A percentile compares a stretch with the other conserved stretches of the same genome.
These are phyloP conservation scores for Phengaris alcon DNA, from an alignment of 2,888 invertebrate species.

Conservation along the genomic window DNA sequence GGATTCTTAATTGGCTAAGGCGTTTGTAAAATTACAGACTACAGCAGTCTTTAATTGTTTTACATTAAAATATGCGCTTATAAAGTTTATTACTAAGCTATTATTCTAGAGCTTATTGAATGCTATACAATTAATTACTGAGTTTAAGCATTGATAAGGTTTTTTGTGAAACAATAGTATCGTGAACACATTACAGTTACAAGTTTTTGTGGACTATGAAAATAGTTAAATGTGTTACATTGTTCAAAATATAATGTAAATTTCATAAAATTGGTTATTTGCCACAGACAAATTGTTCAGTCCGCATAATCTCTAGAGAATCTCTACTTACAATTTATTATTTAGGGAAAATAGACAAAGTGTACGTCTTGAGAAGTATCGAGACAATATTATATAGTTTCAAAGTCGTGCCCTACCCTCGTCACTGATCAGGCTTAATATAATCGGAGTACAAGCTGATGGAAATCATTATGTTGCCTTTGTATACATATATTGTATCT, in stretches of 20 bases:
- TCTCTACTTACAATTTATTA: conserved; percentile 10
- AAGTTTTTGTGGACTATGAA: too few relatives aligned
- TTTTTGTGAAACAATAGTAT: neutral
- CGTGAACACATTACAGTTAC: too few relatives aligned
- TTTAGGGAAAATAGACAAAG: neutral
- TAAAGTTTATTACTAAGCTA: neutral
- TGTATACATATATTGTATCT: neutral
- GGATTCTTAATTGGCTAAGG: neutral
- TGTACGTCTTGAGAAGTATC: neutral
- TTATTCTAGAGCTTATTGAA: neutral
- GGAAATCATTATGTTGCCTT: neutral
- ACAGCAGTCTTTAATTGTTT: neutral
- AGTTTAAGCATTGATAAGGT: neutral
- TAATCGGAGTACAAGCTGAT: neutral
- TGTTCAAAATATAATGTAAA: neutral
- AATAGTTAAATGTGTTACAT: too few relatives aligned
- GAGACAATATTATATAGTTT: neutral
- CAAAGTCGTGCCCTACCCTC: conserved; percentile 3
- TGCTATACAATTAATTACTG: neutral
- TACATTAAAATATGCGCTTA: neutral
- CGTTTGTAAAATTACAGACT: neutral
- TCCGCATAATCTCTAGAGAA: neutral
- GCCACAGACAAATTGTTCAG: neutral
- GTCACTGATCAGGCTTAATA: conserved; percentile 3
- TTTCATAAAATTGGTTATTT: neutral